Conservation (phyloP, 1,140 invertebrate genomes). For the Drosophila asahinai region DNA sequence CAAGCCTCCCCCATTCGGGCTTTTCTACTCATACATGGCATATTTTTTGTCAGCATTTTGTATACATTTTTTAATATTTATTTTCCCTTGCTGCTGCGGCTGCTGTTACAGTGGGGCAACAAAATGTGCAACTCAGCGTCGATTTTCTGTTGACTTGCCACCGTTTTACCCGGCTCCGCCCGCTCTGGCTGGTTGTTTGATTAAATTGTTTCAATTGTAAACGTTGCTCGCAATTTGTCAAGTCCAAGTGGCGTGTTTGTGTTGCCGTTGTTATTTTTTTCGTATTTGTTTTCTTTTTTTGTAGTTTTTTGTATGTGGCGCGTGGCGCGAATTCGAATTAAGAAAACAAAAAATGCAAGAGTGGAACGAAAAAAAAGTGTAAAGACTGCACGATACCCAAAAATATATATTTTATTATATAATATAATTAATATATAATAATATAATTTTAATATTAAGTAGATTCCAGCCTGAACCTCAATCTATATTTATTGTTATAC, state of each 20-base stretch:
- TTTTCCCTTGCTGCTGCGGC: conserved; percentile 10
- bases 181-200: conserved; percentile 46
- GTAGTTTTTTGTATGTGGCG: conserved; percentile 44
- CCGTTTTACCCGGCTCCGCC: conserved; percentile 21
- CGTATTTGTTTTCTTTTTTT: conserved; percentile 1
- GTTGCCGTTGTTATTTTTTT: conserved; percentile 30
- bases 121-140: conserved; percentile 45
- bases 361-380: neutral
- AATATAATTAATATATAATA: too few relatives aligned
- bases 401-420: too few relatives aligned
- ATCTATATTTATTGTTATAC: too few relatives aligned
- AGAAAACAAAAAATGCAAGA: conserved; percentile 42
- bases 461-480: neutral
- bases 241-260: conserved; percentile 69
- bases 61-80: conserved; percentile 23
- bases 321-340: conserved; percentile 56
- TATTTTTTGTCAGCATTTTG: conserved; percentile 25
- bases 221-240: conserved; percentile 78
- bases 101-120: conserved; percentile 21
- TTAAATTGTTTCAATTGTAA: conserved; percentile 81
- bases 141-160: conserved; percentile 35
- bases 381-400: neutral
- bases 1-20: neutral
- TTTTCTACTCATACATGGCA: neutral
- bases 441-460: neutral